A percentile compares a stretch with the other conserved stretches of the same genome.
These are phyloP conservation scores for Antechinus flavipes DNA, from an alignment of 2,113 vertebrate species.

Conservation along the genomic window DNA sequence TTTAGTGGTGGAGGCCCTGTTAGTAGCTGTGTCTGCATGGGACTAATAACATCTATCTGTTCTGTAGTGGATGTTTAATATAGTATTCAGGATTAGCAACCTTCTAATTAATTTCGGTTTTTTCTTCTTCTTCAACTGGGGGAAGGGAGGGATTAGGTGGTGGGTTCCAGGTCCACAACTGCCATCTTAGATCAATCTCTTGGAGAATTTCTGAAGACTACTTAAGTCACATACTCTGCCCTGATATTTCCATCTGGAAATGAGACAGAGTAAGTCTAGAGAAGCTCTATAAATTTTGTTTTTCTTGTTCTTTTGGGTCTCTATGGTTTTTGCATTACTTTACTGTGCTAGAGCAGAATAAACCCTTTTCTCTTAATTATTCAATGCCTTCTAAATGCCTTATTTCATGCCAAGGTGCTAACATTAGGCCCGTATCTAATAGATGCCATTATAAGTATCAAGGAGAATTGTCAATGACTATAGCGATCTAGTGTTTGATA, in stretches of 20 bases:
- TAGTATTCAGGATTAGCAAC: too few species aligned
- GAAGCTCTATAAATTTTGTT: too few species aligned
- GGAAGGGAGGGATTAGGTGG: too few species aligned
- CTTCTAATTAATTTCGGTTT: too few species aligned
- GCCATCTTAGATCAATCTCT: too few species aligned
- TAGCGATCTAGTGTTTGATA: too few species aligned
- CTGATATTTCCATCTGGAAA: neutral
- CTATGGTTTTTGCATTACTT: neutral
- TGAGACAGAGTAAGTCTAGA: neutral
- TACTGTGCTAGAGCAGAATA: neutral
- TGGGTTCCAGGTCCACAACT: too few species aligned
- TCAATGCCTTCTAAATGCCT: neutral
- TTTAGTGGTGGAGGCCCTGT: constrained; percentile 98
- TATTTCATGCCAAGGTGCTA: neutral
- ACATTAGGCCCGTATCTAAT: neutral
- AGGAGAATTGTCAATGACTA: neutral
- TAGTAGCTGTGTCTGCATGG: constrained; percentile 97
- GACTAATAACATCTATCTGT: constrained; percentile 90
- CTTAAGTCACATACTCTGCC: neutral
- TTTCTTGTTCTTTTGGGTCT: neutral
- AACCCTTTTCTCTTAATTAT: neutral
- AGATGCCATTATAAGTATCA: neutral
- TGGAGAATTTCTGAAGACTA: neutral
- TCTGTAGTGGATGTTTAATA: too few species aligned
- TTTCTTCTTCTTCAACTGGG: too few species aligned